A percentile compares a stretch with the other conserved stretches of the same genome.
These are phyloP conservation scores for Sesamia inferens DNA, from an alignment of 2,888 invertebrate genomes.

Conservation along the genomic window DNA sequence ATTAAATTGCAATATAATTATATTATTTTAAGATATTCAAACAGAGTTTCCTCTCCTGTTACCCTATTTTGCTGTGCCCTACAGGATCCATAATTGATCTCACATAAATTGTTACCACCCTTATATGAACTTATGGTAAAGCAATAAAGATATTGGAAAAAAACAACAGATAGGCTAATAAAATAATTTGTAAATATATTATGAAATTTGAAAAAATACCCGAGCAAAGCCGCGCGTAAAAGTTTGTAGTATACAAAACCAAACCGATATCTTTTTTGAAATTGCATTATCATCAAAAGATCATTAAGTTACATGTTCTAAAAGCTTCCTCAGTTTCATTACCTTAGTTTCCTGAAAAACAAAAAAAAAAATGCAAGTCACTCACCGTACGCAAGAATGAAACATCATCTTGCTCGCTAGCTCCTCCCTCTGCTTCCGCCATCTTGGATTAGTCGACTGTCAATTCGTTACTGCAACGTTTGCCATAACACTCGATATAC, in stretches of 20 bases:
- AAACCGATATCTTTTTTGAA: background rate
- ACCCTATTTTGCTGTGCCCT: too few species aligned
- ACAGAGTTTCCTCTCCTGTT: too few species aligned
- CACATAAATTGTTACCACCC: too few species aligned
- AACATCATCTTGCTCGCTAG: slow-evolving; percentile 99
- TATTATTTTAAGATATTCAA: too few species aligned
- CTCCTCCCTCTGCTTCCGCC: slow-evolving; percentile 98
- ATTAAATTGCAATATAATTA: too few species aligned
- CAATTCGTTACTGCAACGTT: slow-evolving; percentile 70
- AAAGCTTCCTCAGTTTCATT: slow-evolving; percentile 13
- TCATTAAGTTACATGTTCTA: background rate
- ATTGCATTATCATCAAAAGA: slow-evolving; percentile 18
- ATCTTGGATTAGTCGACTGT: slow-evolving; percentile 87
- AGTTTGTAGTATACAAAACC: background rate
- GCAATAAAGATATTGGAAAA: too few species aligned
- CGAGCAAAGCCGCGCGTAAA: background rate
- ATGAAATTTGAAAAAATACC: background rate
- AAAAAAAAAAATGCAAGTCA: slow-evolving; percentile 42
- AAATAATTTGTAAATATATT: background rate
- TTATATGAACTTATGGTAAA: too few species aligned
- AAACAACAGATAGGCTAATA: too few species aligned
- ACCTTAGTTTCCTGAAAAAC: background rate
- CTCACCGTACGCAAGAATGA: slow-evolving; percentile 99
- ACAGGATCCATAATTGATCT: too few species aligned
- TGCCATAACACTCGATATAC: slow-evolving; percentile 79